Evolutionary conservation across 1,140 invertebrate genomes (phyloP).

Genomic region (Oncopodura yosiiana): DNA sequence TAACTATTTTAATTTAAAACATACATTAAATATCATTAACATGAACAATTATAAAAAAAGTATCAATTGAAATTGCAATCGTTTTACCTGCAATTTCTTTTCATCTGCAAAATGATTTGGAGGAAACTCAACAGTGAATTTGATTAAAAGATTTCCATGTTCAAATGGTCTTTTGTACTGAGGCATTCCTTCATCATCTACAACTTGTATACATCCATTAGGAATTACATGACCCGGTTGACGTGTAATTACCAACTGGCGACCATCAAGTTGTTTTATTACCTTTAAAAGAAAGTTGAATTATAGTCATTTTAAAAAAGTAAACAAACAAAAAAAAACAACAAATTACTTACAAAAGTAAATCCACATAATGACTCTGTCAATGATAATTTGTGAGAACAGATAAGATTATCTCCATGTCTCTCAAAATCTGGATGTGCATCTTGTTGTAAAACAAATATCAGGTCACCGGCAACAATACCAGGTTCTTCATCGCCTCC

Average conservation of each 20-base stretch:
- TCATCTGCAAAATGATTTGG: conserved; percentile 64
- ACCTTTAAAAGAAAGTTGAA: too few species aligned
- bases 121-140: conserved; percentile 77
- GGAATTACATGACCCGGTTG: conserved; percentile 62
- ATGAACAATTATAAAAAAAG: neutral
- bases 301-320: conserved; percentile 32
- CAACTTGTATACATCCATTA: conserved; percentile 45
- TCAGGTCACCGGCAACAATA: conserved; percentile 70
- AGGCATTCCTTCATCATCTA: conserved; percentile 85
- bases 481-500: conserved; percentile 83
- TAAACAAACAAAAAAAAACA: neutral
- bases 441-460: conserved; percentile 75
- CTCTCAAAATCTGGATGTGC: conserved; percentile 67
- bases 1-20: conserved; percentile 40
- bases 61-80: neutral
- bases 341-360: too few species aligned
- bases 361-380: conserved; percentile 88
- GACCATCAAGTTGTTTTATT: conserved; percentile 72
- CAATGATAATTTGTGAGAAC: conserved; percentile 61
- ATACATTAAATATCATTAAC: neutral
- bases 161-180: conserved; percentile 68
- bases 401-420: conserved; percentile 61
- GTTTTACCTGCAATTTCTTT: conserved; percentile 49
- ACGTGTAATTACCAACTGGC: conserved; percentile 61
- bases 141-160: conserved; percentile 75